A percentile compares a stretch with the other conserved stretches of the same genome.
These are phyloP conservation scores for Circaetus cinerascens DNA, from an alignment of 2,113 vertebrate species.

Conservation along the genomic window DNA sequence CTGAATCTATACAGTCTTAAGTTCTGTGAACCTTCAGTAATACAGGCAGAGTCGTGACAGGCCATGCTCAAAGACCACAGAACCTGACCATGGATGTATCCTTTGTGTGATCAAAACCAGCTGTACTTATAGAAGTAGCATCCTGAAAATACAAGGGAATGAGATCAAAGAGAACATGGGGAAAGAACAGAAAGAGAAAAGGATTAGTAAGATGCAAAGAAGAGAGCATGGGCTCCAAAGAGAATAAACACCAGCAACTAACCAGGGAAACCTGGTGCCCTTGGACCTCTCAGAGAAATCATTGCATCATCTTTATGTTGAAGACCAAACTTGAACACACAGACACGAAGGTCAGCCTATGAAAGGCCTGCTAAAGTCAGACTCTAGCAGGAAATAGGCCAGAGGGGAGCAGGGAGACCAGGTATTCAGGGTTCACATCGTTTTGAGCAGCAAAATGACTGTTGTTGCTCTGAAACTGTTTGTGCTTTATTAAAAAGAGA, in stretches of 20 bases:
- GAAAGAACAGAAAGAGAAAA: neutral
- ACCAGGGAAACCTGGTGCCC: neutral
- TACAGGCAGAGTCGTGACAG: neutral
- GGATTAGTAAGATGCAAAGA: neutral
- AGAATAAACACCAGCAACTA: neutral
- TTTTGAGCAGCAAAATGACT: neutral
- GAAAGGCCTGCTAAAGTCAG: neutral
- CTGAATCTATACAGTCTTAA: neutral
- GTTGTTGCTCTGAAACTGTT: neutral
- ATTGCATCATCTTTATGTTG: rapidly evolving
- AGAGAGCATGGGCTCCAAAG: neutral
- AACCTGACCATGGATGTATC: neutral
- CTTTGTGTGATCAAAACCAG: neutral
- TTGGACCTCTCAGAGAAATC: neutral
- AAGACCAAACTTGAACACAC: neutral
- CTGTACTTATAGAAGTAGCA: neutral
- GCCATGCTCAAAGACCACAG: neutral
- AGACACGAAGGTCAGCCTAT: neutral
- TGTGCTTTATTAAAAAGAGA: neutral
- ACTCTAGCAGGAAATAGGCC: neutral
- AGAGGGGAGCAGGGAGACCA: neutral
- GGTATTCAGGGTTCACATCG: neutral
- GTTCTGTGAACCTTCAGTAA: neutral
- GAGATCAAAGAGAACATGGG: neutral
- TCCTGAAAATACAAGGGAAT: neutral